phyloP scores from a whole-genome alignment of 2,888 invertebrate genomes.

The Platycheirus albimanus region DNA sequence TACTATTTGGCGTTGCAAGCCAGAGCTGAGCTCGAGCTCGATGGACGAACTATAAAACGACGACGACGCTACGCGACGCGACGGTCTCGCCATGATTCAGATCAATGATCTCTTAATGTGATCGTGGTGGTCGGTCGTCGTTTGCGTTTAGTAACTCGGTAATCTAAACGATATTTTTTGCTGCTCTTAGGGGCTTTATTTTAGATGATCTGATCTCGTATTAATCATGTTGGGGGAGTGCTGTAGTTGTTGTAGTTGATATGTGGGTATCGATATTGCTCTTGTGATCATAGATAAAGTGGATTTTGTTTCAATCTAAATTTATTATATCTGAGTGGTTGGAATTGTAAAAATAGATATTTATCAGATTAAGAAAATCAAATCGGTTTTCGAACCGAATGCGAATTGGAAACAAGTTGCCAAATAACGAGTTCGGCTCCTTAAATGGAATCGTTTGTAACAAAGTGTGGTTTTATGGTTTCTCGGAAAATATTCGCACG shows the following conservation, averaged over 20 bases:
- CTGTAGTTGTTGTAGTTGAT: background rate
- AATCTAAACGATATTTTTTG: slow-evolving; percentile 54
- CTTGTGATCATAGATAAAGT: background rate
- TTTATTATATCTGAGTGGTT: no score
- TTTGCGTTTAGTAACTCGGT: slow-evolving; percentile 19
- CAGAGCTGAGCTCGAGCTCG: slow-evolving; percentile 3
- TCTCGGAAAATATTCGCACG: no score
- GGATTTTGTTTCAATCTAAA: no score
- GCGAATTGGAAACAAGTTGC: no score
- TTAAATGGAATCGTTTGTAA: no score
- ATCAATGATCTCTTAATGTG: slow-evolving; percentile 71
- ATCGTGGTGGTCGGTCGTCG: slow-evolving; percentile 70
- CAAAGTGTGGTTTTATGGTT: no score
- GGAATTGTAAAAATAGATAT: no score
- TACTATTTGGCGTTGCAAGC: background rate
- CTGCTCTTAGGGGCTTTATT: slow-evolving; percentile 48
- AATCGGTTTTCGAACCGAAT: no score
- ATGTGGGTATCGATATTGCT: no score
- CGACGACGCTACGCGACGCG: background rate
- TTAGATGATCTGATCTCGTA: slow-evolving; percentile 54
- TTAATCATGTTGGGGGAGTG: slow-evolving; percentile 21
- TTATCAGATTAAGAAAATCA: no score
- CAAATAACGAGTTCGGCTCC: no score
- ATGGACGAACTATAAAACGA: background rate
- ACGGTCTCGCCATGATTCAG: slow-evolving; percentile 55